Percentiles rank a stretch among this genome's conserved stretches.
phyloP scores from a whole-genome alignment of 2,888 invertebrate species.

The Athrips mouffetella region DNA sequence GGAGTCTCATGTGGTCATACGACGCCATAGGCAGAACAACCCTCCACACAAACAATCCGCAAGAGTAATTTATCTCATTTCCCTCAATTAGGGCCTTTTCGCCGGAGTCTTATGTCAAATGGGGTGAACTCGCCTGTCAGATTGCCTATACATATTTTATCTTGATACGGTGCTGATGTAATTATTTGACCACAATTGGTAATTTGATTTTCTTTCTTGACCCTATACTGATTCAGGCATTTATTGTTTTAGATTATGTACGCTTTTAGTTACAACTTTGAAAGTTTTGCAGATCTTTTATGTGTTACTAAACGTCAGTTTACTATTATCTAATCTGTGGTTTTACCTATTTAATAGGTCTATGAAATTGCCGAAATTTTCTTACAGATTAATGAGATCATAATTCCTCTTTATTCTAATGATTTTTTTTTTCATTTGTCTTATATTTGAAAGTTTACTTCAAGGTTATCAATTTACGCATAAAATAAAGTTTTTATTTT shows the following conservation, averaged over 20 bases:
- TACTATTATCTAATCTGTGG: too few species aligned
- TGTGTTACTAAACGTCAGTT: too few species aligned
- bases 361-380: too few species aligned
- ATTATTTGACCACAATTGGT: constrained; percentile 12
- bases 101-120: constrained; percentile 57
- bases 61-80: constrained; percentile 69
- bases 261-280: too few species aligned
- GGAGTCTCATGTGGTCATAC: constrained; percentile 1
- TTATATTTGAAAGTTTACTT: too few species aligned
- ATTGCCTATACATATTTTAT: constrained; percentile 45
- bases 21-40: neutral
- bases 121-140: constrained; percentile 47
- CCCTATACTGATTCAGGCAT: neutral
- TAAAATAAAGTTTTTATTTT: too few species aligned
- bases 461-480: too few species aligned
- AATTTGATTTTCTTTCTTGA: constrained; percentile 9
- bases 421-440: too few species aligned
- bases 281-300: too few species aligned
- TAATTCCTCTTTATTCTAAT: too few species aligned
- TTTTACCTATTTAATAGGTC: too few species aligned
- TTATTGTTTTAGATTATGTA: constrained; percentile 5
- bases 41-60: constrained; percentile 44
- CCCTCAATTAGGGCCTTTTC: constrained; percentile 67
- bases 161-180: constrained; percentile 25
- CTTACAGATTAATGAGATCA: too few species aligned